A percentile compares a stretch with the other conserved stretches of the same genome.
phyloP scores from a whole-genome alignment of 2,113 vertebrate genomes.

The Pygoscelis adeliae region DNA sequence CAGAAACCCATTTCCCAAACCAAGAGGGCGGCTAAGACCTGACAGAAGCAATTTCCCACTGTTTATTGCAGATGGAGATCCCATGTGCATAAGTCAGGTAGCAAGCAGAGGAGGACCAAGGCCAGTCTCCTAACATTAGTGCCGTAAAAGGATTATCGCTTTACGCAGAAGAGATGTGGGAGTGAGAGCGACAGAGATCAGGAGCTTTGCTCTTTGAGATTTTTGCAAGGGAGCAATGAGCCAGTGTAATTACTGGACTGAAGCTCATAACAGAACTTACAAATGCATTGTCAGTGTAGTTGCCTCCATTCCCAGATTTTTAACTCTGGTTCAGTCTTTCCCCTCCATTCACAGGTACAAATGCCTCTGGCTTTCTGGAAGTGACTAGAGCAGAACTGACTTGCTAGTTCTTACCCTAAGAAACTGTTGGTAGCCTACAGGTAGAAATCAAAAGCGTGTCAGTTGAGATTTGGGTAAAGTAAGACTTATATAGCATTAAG shows the following conservation, averaged over 20 bases:
- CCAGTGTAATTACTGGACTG: not conserved
- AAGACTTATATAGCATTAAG: not conserved
- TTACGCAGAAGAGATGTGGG: not conserved
- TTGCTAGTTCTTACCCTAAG: conserved; percentile 52
- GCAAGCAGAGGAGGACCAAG: not conserved
- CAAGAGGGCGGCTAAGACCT: not conserved
- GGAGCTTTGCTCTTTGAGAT: not conserved
- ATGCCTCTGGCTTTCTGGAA: conserved; percentile 37
- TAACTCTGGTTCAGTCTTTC: not conserved
- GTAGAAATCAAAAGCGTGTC: conserved; percentile 56
- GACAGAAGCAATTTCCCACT: not conserved
- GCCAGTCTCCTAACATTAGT: not conserved
- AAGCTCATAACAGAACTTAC: not conserved
- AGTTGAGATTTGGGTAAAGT: conserved; percentile 52
- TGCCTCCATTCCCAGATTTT: not conserved
- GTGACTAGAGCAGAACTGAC: conserved; percentile 64
- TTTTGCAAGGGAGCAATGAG: not conserved
- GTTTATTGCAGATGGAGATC: not conserved
- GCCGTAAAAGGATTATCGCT: not conserved
- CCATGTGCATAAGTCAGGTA: rapidly evolving
- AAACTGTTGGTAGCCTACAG: conserved; percentile 67
- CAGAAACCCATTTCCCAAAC: not conserved
- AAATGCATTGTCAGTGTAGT: not conserved
- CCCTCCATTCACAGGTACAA: conserved; percentile 36
- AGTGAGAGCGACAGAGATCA: rapidly evolving